Conservation (phyloP, 2,797 vertebrate species). For the Cuniculus paca region DNA sequence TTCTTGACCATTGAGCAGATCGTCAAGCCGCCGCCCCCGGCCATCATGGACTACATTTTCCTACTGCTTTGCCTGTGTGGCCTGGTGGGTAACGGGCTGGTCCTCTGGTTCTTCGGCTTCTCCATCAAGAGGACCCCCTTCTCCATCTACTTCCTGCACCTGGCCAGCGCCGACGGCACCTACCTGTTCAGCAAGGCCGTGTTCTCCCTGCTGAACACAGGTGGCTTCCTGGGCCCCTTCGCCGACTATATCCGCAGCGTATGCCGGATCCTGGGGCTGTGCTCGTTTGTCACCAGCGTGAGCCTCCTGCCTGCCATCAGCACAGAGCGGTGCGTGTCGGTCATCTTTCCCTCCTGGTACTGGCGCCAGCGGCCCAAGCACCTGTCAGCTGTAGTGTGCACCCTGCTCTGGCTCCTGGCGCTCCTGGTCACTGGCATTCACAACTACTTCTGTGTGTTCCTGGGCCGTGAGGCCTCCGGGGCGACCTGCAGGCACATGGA, state of each 20-base stretch:
- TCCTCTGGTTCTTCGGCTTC: conserved; percentile 86
- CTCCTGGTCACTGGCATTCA: conserved; percentile 76
- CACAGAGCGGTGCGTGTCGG: conserved; percentile 45
- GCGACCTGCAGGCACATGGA: conserved; percentile 66
- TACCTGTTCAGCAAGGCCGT: conserved; percentile 82
- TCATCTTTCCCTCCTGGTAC: conserved; percentile 76
- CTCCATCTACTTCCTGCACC: conserved; percentile 86
- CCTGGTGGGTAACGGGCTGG: conserved; percentile 84
- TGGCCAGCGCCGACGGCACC: conserved; percentile 80
- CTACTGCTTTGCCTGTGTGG: conserved; percentile 85
- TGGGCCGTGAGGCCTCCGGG: not conserved
- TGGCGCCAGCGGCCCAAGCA: conserved; percentile 75
- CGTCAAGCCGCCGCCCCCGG: not conserved
- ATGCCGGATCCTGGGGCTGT: conserved; percentile 63
- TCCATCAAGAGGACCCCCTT: conserved; percentile 84
- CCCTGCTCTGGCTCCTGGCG: conserved; percentile 80
- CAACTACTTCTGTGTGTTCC: conserved; percentile 78
- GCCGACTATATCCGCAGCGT: conserved; percentile 63
- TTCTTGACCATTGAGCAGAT: conserved; percentile 81
- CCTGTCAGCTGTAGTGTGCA: conserved; percentile 71
- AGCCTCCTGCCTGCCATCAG: conserved; percentile 81
- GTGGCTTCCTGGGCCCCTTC: conserved; percentile 54
- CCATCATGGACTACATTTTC: conserved; percentile 66
- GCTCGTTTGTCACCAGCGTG: conserved; percentile 42
- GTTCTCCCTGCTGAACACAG: conserved; percentile 73